phyloP scores from a whole-genome alignment of 2,797 vertebrate genomes.

The Nyctibius grandis region DNA sequence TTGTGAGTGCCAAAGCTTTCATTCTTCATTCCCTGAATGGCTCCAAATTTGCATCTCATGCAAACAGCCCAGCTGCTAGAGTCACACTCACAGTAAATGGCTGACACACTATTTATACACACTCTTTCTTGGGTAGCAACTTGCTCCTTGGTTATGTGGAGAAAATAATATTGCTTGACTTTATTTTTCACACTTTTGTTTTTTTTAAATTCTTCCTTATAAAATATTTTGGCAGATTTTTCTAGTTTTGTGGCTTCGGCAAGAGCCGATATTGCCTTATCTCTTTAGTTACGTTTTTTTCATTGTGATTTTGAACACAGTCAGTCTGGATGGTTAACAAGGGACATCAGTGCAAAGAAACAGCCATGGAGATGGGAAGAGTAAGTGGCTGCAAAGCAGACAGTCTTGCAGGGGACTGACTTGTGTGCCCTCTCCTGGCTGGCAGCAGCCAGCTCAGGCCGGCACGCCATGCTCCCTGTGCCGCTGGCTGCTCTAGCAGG shows the following conservation, averaged over 20 bases:
- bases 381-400: neutral
- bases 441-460: slow-evolving; percentile 40
- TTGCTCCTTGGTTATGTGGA: slow-evolving; percentile 1
- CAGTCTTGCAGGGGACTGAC: neutral
- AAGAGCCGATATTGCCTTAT: neutral
- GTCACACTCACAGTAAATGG: slow-evolving; percentile 63
- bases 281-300: slow-evolving; percentile 7
- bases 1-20: slow-evolving; percentile 62
- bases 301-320: neutral
- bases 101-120: slow-evolving; percentile 65
- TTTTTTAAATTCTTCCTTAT: neutral
- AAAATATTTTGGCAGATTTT: slow-evolving; percentile 56
- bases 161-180: slow-evolving; percentile 34
- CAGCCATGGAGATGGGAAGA: neutral
- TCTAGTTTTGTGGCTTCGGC: neutral
- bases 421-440: slow-evolving; percentile 59
- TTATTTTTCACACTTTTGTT: neutral
- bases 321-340: neutral
- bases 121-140: slow-evolving; percentile 56
- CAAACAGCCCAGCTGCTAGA: slow-evolving; percentile 73
- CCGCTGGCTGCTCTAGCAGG: slow-evolving; percentile 4
- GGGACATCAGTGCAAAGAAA: neutral
- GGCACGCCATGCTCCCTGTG: neutral
- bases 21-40: slow-evolving; percentile 66
- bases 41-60: slow-evolving; percentile 71